These are phyloP conservation scores for Oegoconia quadripuncta DNA, from an alignment of 2,888 invertebrate species.

Conservation along the genomic window DNA sequence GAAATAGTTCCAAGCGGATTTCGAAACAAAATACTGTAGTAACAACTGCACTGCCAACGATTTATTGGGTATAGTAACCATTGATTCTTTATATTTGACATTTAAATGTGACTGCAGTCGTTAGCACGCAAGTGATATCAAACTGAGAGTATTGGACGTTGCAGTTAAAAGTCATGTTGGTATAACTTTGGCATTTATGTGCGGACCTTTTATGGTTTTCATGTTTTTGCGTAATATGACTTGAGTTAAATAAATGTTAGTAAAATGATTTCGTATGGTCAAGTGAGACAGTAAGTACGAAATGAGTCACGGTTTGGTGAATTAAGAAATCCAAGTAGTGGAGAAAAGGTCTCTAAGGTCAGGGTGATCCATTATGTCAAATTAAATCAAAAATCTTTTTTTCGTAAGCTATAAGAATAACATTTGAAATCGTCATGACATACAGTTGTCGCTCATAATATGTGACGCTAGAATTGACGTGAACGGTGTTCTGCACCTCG, in stretches of 20 bases:
- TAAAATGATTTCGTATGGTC: too few relatives aligned
- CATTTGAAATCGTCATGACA: too few relatives aligned
- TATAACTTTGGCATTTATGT: constrained; percentile 44
- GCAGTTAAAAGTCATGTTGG: constrained; percentile 15
- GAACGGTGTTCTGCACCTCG: too few relatives aligned
- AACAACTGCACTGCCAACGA: constrained; percentile 27
- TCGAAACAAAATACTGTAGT: constrained; percentile 43
- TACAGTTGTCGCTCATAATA: too few relatives aligned
- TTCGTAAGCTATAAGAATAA: too few relatives aligned
- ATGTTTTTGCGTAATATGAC: constrained; percentile 45
- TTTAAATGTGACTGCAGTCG: constrained; percentile 20
- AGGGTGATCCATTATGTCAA: too few relatives aligned
- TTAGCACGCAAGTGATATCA: constrained; percentile 34
- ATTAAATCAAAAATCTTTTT: too few relatives aligned
- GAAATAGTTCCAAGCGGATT: constrained; percentile 54
- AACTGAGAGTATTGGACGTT: constrained; percentile 19
- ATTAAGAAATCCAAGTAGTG: too few relatives aligned
- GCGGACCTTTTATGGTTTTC: constrained; percentile 49
- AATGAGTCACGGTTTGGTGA: too few relatives aligned
- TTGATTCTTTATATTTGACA: constrained; percentile 28
- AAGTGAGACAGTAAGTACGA: too few relatives aligned
- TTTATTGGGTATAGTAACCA: constrained; percentile 41
- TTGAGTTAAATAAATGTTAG: constrained; percentile 13
- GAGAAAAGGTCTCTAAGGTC: too few relatives aligned
- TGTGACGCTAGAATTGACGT: too few relatives aligned